Evolutionary conservation across 2,113 vertebrate genomes (phyloP).

Genomic region (Nerophis lumbriciformis): DNA sequence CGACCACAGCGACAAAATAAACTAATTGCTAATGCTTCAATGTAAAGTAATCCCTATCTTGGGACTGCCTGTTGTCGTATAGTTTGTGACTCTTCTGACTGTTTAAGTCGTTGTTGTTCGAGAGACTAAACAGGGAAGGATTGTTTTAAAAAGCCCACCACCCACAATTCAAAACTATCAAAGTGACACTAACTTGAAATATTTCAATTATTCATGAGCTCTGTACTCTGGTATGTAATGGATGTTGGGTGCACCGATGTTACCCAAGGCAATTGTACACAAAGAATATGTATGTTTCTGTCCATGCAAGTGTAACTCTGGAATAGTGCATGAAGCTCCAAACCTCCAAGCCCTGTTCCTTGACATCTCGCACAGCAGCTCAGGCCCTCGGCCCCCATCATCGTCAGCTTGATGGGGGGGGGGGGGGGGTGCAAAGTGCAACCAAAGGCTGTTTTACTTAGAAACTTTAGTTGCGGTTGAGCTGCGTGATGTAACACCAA

Average conservation of each 20-base stretch:
- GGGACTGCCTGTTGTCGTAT: no score
- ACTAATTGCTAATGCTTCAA: no score
- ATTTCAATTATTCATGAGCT: slow-evolving; percentile 49
- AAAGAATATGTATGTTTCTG: neutral
- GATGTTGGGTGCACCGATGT: slow-evolving; percentile 15
- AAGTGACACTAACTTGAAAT: slow-evolving; percentile 43
- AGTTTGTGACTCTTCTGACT: no score
- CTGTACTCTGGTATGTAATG: slow-evolving; percentile 15
- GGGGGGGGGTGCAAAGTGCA: slow-evolving; percentile 10
- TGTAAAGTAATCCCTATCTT: no score
- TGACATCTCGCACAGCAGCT: slow-evolving; percentile 37
- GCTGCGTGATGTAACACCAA: slow-evolving; percentile 15
- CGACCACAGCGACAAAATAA: no score
- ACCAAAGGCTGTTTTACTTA: neutral
- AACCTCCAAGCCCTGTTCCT: slow-evolving; percentile 39
- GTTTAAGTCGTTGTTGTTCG: no score
- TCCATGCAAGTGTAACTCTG: slow-evolving; percentile 7
- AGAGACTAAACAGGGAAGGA: no score
- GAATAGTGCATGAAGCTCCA: slow-evolving; percentile 25
- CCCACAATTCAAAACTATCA: slow-evolving; percentile 29
- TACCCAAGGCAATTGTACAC: slow-evolving; percentile 16
- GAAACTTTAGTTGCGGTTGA: neutral
- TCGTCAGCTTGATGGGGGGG: slow-evolving; percentile 23
- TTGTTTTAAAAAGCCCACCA: neutral
- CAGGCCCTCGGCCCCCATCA: slow-evolving; percentile 17